phyloP scores from a whole-genome alignment of 2,797 vertebrate species.

The Anisognathus igniventris region DNA sequence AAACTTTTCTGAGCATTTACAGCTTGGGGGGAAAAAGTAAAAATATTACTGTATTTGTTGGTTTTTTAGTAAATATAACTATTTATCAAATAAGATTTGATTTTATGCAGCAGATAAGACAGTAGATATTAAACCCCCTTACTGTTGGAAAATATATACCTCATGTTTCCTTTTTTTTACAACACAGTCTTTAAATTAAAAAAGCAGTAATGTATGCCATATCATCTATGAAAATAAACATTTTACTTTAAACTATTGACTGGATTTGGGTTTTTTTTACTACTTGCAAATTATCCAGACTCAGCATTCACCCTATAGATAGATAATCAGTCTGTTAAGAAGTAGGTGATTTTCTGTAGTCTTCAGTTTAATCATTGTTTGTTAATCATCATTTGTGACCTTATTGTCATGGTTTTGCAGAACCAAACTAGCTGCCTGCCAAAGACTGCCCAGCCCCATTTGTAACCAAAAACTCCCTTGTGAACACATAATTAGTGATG shows the following conservation, averaged over 20 bases:
- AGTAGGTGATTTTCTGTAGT: background rate
- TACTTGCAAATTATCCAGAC: background rate
- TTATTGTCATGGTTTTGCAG: background rate
- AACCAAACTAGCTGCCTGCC: background rate
- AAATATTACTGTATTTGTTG: background rate
- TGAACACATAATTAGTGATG: background rate
- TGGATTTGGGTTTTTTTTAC: accelerated
- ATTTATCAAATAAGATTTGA: background rate
- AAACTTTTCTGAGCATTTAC: background rate
- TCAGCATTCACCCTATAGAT: background rate
- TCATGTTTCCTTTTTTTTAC: background rate
- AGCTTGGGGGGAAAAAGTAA: accelerated
- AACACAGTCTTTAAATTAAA: background rate
- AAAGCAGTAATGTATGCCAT: background rate
- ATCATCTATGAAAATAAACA: background rate
- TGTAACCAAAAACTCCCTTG: background rate
- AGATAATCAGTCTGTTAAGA: background rate
- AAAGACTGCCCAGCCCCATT: background rate
- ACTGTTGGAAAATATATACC: background rate
- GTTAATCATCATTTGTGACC: background rate
- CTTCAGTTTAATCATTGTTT: background rate
- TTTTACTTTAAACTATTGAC: background rate
- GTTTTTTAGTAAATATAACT: background rate
- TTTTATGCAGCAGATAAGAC: background rate
- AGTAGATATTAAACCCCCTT: background rate